phyloP scores from a whole-genome alignment of 2,113 vertebrate genomes.

The Lethenteron camtschaticum region DNA sequence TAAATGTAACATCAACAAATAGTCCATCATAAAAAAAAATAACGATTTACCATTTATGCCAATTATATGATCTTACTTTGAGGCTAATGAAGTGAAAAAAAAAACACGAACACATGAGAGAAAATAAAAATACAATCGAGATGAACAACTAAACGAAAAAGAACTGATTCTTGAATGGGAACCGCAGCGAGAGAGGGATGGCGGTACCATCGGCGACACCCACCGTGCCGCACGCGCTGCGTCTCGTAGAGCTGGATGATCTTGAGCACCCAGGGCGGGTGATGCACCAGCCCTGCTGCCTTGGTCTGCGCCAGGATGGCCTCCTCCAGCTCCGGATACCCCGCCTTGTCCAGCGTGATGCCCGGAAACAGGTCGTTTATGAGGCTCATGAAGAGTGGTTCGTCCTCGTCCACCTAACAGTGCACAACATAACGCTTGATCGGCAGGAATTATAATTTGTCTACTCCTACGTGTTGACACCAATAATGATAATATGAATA shows the following conservation, averaged over 20 bases:
- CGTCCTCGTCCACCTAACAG: slow-evolving; percentile 45
- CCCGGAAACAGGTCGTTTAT: slow-evolving; percentile 49
- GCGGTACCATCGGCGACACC: slow-evolving; percentile 8
- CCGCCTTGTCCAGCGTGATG: slow-evolving; percentile 42
- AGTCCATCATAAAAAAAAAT: too few relatives aligned
- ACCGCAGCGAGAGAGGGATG: neutral
- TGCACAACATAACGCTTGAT: too few relatives aligned
- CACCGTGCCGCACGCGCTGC: slow-evolving; percentile 42
- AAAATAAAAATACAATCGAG: neutral
- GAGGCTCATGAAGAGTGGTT: slow-evolving; percentile 50
- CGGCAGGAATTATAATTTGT: too few relatives aligned
- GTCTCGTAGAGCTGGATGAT: slow-evolving; percentile 54
- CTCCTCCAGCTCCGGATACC: slow-evolving; percentile 37
- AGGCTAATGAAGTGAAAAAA: neutral
- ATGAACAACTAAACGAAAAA: neutral
- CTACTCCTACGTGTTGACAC: too few relatives aligned
- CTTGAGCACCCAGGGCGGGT: slow-evolving; percentile 47
- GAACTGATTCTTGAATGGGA: neutral
- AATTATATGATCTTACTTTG: neutral
- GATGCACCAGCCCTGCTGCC: slow-evolving; percentile 33
- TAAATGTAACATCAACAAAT: too few relatives aligned
- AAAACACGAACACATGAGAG: neutral
- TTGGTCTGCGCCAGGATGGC: slow-evolving; percentile 32
- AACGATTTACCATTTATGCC: neutral
- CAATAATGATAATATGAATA: too few relatives aligned